A percentile compares a stretch with the other conserved stretches of the same genome.
These are phyloP conservation scores for Prinia subflava DNA, from an alignment of 2,113 vertebrate genomes.

Conservation along the genomic window DNA sequence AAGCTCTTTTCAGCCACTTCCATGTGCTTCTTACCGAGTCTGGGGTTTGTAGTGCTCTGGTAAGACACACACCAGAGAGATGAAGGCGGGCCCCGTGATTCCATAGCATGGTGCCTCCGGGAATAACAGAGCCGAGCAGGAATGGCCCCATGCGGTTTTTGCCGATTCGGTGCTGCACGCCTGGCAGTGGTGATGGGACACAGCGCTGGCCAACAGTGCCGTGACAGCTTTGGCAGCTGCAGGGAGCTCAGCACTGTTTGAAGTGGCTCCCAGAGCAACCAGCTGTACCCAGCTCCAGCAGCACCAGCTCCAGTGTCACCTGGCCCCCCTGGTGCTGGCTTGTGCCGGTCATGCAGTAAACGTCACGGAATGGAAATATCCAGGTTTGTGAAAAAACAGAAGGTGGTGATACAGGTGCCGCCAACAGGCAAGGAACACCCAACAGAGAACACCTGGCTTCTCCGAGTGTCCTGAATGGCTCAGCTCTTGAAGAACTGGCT, in stretches of 20 bases:
- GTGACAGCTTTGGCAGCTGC: background rate
- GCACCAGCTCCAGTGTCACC: background rate
- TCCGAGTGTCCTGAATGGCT: background rate
- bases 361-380: background rate
- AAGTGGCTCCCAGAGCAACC: accelerated
- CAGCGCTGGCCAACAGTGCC: accelerated
- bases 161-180: accelerated
- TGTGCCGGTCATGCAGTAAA: accelerated
- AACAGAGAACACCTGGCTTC: background rate
- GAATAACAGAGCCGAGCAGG: background rate
- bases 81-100: background rate
- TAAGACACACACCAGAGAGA: accelerated
- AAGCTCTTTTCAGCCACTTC: too few relatives aligned
- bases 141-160: background rate
- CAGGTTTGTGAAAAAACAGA: background rate
- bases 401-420: background rate
- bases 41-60: background rate
- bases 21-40: accelerated
- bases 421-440: background rate
- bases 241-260: too few relatives aligned
- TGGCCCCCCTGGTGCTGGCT: background rate
- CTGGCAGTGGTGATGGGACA: accelerated
- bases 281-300: accelerated
- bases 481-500: background rate
- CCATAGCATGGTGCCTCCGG: accelerated